Evolutionary conservation across 2,113 vertebrate species (phyloP).

Genomic region (Gracilinanus agilis): DNA sequence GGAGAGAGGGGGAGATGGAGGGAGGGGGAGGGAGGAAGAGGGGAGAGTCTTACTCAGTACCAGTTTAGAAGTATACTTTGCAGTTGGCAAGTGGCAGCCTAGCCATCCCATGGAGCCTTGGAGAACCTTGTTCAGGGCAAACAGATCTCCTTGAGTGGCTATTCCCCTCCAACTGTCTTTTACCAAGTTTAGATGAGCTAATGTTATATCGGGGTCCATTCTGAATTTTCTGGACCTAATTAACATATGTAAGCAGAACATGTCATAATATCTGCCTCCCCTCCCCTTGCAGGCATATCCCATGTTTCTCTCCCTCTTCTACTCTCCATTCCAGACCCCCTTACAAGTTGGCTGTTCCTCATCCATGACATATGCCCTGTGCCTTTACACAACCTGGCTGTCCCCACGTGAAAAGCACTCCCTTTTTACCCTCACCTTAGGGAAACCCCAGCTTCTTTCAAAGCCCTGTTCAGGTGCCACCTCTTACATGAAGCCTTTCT

Average conservation of each 20-base stretch:
- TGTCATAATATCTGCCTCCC: background rate
- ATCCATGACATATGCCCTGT: background rate
- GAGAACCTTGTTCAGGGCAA: background rate
- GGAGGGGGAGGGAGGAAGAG: background rate
- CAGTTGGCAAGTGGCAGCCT: background rate
- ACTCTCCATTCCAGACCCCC: background rate
- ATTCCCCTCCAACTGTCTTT: background rate
- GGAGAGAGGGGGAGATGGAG: background rate
- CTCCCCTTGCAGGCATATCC: background rate
- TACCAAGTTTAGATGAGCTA: background rate
- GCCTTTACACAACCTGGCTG: background rate
- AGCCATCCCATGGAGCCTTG: background rate
- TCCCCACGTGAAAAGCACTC: background rate
- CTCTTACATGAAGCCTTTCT: too few species aligned
- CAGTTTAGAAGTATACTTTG: background rate
- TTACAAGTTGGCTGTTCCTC: background rate
- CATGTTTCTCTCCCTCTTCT: background rate
- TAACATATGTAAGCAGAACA: background rate
- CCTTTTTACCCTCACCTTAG: background rate
- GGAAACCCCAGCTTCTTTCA: background rate
- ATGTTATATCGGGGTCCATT: background rate
- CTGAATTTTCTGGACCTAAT: too few species aligned
- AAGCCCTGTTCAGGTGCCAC: background rate
- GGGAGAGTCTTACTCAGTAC: background rate
- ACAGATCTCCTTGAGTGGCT: background rate